A percentile compares a stretch with the other conserved stretches of the same genome.
These are phyloP conservation scores for Proales similis DNA, from an alignment of 1,140 invertebrate species.

Conservation along the genomic window DNA sequence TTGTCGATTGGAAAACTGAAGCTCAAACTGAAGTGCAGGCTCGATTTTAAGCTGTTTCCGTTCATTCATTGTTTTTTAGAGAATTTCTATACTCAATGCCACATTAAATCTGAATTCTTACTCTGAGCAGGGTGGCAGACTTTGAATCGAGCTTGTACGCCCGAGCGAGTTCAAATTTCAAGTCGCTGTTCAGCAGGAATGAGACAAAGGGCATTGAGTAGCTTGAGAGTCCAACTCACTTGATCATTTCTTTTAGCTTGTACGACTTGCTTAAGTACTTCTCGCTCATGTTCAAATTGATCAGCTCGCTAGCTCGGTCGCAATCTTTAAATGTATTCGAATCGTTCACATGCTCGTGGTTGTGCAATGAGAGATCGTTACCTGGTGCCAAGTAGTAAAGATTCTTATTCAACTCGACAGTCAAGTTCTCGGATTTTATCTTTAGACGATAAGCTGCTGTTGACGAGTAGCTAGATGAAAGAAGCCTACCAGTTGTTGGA, in stretches of 20 bases:
- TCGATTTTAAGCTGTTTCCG: conserved; percentile 18
- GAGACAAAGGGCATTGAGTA: conserved; percentile 1
- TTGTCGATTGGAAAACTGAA: no score
- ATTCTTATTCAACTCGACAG: conserved; percentile 4
- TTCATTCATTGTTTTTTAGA: neutral
- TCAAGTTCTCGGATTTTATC: neutral
- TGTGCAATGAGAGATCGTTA: neutral
- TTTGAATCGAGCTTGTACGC: conserved; percentile 5
- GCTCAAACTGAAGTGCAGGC: conserved; percentile 14
- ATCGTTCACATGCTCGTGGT: no score
- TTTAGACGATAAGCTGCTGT: neutral
- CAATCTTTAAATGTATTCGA: no score
- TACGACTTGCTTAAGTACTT: conserved; percentile 24
- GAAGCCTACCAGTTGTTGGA: conserved; percentile 4
- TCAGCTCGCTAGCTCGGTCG: conserved; percentile 3
- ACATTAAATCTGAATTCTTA: neutral
- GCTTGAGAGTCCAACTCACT: neutral
- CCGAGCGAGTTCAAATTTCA: conserved; percentile 2
- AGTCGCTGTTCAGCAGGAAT: conserved; percentile 4
- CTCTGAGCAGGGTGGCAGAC: conserved; percentile 16
- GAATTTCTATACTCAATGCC: neutral
- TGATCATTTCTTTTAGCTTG: conserved; percentile 23
- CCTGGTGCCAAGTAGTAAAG: conserved; percentile 5
- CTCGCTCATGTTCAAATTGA: conserved; percentile 1
- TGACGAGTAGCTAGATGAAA: neutral